These are phyloP conservation scores for Ondatra zibethicus DNA, from an alignment of 2,113 vertebrate species.

Conservation along the genomic window DNA sequence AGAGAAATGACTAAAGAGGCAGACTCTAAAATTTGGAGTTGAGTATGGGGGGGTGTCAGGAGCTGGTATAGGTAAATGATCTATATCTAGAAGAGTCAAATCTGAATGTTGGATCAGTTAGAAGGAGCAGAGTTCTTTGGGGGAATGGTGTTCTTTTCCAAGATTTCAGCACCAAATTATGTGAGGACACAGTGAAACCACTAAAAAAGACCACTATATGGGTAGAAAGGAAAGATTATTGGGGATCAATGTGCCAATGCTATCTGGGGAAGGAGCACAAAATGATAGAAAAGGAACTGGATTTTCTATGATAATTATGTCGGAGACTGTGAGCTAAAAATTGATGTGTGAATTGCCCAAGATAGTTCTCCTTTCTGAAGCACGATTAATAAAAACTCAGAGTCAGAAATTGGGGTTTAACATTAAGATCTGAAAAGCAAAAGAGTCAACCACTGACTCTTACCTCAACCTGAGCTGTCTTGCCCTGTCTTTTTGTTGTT, in stretches of 20 bases:
- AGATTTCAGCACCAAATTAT: background rate
- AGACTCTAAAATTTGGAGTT: background rate
- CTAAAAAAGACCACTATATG: background rate
- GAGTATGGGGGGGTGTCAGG: background rate
- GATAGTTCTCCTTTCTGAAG: background rate
- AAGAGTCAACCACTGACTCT: no score
- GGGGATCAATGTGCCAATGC: background rate
- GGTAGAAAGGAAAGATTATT: background rate
- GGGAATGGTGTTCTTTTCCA: background rate
- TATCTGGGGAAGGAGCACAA: background rate
- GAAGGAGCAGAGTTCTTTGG: background rate
- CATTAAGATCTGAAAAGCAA: no score
- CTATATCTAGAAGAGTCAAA: background rate
- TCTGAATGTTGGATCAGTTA: background rate
- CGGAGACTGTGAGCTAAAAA: background rate
- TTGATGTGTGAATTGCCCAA: background rate
- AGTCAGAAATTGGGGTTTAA: no score
- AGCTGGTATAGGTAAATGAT: background rate
- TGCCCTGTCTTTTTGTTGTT: no score
- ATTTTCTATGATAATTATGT: background rate
- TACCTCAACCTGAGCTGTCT: no score
- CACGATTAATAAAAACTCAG: no score
- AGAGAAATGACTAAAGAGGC: background rate
- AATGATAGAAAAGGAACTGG: background rate
- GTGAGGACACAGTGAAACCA: background rate